Percentiles rank a stretch among this genome's conserved stretches.
These are phyloP conservation scores for Macropus fuliginosus DNA, from an alignment of 2,797 vertebrate genomes.

Conservation along the genomic window DNA sequence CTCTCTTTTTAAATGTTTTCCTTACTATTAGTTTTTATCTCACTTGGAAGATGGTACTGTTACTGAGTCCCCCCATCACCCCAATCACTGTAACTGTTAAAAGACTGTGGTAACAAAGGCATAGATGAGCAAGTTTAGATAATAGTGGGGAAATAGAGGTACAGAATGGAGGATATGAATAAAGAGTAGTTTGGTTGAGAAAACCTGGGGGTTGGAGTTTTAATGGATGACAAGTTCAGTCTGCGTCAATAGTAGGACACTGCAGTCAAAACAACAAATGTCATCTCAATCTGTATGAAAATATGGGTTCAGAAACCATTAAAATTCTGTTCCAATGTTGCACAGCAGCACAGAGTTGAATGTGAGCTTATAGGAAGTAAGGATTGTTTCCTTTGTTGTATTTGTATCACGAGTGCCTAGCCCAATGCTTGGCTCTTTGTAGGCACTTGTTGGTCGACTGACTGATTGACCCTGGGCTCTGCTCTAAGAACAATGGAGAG, in stretches of 20 bases:
- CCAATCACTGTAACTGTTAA: constrained; percentile 53
- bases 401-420: neutral
- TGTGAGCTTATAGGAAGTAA: neutral
- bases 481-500: neutral
- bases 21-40: neutral
- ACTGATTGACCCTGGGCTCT: neutral
- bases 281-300: neutral
- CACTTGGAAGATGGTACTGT: constrained; percentile 41
- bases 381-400: neutral
- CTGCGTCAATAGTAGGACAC: neutral
- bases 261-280: neutral
- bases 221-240: neutral
- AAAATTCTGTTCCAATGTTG: neutral
- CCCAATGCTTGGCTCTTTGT: neutral
- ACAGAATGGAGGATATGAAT: neutral
- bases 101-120: constrained; percentile 50
- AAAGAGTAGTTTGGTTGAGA: neutral
- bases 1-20: constrained; percentile 40
- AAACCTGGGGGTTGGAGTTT: neutral
- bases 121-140: constrained; percentile 24
- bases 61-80: constrained; percentile 42
- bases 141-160: neutral
- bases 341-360: neutral
- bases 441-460: neutral
- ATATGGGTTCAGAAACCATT: neutral